Percentiles rank a stretch among this genome's conserved stretches.
phyloP scores from a whole-genome alignment of 37 sponge, comb jelly and placozoan genomes.

The Oscarella lobularis region DNA sequence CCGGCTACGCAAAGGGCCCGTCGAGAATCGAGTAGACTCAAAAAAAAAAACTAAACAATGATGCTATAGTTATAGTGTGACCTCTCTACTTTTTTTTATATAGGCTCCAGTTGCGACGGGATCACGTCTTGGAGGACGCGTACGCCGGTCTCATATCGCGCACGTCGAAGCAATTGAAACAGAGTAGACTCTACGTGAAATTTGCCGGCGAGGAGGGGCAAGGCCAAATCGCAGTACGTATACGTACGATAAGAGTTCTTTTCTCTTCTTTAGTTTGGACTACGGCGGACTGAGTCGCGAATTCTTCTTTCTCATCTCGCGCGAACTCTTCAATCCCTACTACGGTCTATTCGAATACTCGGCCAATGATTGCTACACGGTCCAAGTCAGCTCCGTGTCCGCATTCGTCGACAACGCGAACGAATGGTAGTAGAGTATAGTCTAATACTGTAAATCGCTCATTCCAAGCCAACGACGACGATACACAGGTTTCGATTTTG shows the following conservation, averaged over 20 bases:
- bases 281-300: constrained; percentile 77
- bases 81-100: background rate
- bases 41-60: background rate
- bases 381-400: constrained; percentile 62
- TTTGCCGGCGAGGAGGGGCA: constrained; percentile 78
- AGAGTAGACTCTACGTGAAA: constrained; percentile 55
- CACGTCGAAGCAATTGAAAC: constrained; percentile 41
- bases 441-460: no score
- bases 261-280: constrained; percentile 25
- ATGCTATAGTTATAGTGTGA: no score
- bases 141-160: constrained; percentile 53
- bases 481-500: constrained; percentile 62
- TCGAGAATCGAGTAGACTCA: background rate
- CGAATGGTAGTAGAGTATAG: constrained; percentile 40
- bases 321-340: constrained; percentile 75
- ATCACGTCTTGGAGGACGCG: constrained; percentile 66
- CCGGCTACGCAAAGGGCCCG: background rate
- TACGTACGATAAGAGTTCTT: background rate
- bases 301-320: constrained; percentile 80
- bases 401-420: constrained; percentile 59
- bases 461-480: no score
- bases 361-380: constrained; percentile 56
- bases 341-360: constrained; percentile 91
- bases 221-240: background rate
- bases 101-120: constrained; percentile 58